Base-by-base conservation (phyloP, 1,140 invertebrate genomes). In the Lineus longissimus region DNA sequence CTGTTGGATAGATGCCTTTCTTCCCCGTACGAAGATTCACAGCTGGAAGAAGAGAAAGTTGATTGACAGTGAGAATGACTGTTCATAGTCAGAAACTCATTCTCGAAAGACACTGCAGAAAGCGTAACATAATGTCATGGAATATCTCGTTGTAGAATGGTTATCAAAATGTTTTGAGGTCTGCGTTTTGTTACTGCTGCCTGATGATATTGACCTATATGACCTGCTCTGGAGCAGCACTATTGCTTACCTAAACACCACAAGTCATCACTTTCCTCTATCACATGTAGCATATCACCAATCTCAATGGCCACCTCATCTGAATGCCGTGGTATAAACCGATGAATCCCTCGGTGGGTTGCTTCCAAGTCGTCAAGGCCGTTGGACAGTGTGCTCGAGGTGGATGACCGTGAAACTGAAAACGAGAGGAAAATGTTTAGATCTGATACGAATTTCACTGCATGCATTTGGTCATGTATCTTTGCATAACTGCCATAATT, bases 261-360 rank as follows among this genome's bases (percentile, higher is more conserved):
- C 54, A 97, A 84, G 81, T 98, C 95, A 70, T 98, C 95, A 15
- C 90, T 93, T 80, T 97, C 94, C 77, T 94, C 93, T 73, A 95
- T 91, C 65, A 98, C 93, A 76, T 97, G 97, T 69, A 98, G 89
- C 4, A 95, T 93, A 82, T 98, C 96, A 4, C 96, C 96, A 57
- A 98, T 96, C 84, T 98, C 95, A 13, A 98, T 86, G 77, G 95
- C 92, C 57, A 98, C 90, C 83, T 98, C 95, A 77, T 97, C 95
- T 36, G 89, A 87, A 82, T 98, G 95, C 59, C 95, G 84, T 0
- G 95, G 93, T 67, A 97, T 87, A 76, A 98, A 98, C 79, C 95
- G 94, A 80, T 97, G 94, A 75, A 97, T 85, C 4, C 93, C 94
- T 69, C 95, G 85, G 77, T 98, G 95, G 2, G 95, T 97, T 0